Conservation (phyloP, 2,888 invertebrate genomes). For the Cataglyphis cursor region DNA sequence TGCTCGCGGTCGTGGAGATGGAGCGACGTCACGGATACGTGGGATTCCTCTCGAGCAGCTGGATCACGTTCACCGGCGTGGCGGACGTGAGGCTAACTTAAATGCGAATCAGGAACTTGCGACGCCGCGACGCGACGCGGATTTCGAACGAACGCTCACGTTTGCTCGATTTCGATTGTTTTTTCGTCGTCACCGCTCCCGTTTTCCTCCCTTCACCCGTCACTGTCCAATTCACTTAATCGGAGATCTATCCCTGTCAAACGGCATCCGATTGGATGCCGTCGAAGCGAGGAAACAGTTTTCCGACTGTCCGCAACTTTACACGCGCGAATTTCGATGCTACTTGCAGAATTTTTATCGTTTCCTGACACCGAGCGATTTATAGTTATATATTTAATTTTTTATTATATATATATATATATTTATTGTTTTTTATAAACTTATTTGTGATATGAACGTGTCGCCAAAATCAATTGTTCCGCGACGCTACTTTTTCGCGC, state of each 20-base stretch:
- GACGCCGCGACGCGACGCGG: slow-evolving; percentile 29
- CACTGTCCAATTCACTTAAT: neutral
- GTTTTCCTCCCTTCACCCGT: neutral
- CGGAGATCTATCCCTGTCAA: neutral
- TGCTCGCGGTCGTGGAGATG: slow-evolving; percentile 68
- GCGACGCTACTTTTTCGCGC: neutral
- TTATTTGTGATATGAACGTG: neutral
- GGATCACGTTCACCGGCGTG: slow-evolving; percentile 83
- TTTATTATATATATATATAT: neutral
- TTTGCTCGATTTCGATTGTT: slow-evolving; percentile 11
- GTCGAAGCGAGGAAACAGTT: neutral
- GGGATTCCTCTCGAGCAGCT: slow-evolving; percentile 84
- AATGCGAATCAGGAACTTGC: slow-evolving; percentile 77
- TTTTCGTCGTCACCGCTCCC: neutral
- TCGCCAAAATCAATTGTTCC: neutral
- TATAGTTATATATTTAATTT: neutral
- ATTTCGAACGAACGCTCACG: slow-evolving; percentile 7
- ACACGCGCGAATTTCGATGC: neutral
- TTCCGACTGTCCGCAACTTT: neutral
- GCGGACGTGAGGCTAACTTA: slow-evolving; percentile 80
- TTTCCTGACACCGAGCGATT: neutral
- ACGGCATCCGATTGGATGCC: neutral
- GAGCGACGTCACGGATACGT: slow-evolving; percentile 83
- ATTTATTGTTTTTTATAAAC: neutral
- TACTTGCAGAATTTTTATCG: neutral